Evolutionary conservation across 92 coral and sea anemone genomes (phyloP), one percentile per base, ranked within the genome.

Genomic region (Palythoa caribaeorum): DNA sequence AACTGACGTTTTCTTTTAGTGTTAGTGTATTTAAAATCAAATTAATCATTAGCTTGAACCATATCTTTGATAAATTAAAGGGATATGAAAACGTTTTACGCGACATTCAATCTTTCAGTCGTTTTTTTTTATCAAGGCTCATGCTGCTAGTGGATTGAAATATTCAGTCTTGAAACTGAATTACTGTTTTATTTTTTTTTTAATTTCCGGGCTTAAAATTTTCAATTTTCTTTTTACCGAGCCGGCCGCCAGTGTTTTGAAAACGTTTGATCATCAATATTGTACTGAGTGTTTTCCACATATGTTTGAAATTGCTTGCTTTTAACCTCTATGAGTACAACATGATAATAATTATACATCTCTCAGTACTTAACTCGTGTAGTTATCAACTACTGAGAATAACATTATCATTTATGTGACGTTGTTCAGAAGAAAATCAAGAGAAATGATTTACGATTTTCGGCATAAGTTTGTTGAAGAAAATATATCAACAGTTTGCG

Each of bases 201-300:
- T 39, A 81, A 81, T 81, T 81, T 81, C 86, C 86, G 86, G 86
- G 75, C 76, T 65, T 38, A 15, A 9, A 35, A 44, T 48, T 81
- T 81, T 65, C n/a, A 39, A 44, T 69, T 66, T 66, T 48, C 12
- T 10, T 81, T 81, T 66, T 17, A 16, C 40, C 86, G 75, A 39
- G 37, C 2, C n/a, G n/a, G 44, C 38, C 62, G 75, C 66, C 86
- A 21, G 69, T 50, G 20, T 48, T 81, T 28, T 81, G 55, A 60
- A 44, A 12, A 40, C 48, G 75, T 57, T 78, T 19, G 52, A 38
- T 19, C 5, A 55, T 15, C n/a, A 15, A 35, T 10, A 17, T 12
- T 28, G 1, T 8, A 40, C 17, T 20, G 66, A 81, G 48, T 66
- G 14, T 50, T 81, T 81, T 81, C 47, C 20, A 66, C 63, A 17